Evolutionary conservation across 2,888 invertebrate genomes (phyloP).

Genomic region (Tipula confusa): DNA sequence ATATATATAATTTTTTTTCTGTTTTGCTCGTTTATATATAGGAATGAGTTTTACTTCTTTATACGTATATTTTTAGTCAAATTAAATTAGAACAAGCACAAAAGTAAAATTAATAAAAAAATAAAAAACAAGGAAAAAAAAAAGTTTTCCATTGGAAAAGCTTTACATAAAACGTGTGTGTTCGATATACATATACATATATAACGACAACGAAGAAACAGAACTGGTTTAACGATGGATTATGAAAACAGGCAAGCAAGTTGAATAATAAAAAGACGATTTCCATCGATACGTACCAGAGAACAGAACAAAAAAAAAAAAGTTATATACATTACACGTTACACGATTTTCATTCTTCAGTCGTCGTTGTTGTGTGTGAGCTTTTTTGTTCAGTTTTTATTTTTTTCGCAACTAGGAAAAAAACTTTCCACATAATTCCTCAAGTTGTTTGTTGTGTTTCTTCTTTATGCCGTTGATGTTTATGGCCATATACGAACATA

Average conservation of each 20-base stretch:
- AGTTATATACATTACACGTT: background rate
- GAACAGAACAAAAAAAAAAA: background rate
- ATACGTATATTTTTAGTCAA: background rate
- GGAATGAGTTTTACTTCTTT: background rate
- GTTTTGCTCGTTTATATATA: background rate
- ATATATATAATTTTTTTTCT: background rate
- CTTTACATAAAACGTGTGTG: background rate
- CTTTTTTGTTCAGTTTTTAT: background rate
- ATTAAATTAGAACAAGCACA: conserved; percentile 25
- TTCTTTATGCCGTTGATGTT: background rate
- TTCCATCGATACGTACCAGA: background rate
- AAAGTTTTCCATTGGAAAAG: background rate
- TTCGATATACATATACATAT: background rate
- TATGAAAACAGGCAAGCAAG: background rate
- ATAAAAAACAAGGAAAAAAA: background rate
- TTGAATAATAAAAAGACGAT: background rate
- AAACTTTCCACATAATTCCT: background rate
- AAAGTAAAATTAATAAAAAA: conserved; percentile 6
- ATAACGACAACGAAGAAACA: background rate
- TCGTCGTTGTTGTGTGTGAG: background rate
- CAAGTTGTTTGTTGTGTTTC: background rate
- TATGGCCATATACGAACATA: background rate
- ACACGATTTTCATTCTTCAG: background rate
- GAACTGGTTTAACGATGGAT: background rate
- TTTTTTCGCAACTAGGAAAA: background rate